Percentiles rank a stretch among this genome's conserved stretches.
These are phyloP conservation scores for Beaufortia kweichowensis DNA, from an alignment of 2,113 vertebrate genomes.

Conservation along the genomic window DNA sequence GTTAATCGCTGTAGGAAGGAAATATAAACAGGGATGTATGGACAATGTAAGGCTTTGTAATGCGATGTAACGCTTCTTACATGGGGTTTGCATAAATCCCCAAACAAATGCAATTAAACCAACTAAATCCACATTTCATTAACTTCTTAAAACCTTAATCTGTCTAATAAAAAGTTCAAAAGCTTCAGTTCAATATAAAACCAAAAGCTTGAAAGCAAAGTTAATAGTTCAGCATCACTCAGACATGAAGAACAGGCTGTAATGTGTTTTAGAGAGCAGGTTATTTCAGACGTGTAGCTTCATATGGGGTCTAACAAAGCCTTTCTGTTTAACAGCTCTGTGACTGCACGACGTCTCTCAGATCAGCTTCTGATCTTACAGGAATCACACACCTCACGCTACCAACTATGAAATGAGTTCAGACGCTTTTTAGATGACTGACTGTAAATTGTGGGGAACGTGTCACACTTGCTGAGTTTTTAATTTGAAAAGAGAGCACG, in stretches of 20 bases:
- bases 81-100: too few relatives aligned
- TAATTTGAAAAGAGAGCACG: not conserved
- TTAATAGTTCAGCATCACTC: not conserved
- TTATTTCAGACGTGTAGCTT: slow-evolving; percentile 18
- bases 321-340: slow-evolving; percentile 20
- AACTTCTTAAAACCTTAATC: slow-evolving; percentile 6
- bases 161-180: slow-evolving; percentile 17
- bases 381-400: not conserved
- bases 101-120: not conserved
- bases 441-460: slow-evolving; percentile 17
- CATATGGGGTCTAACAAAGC: slow-evolving; percentile 29
- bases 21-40: too few relatives aligned
- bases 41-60: too few relatives aligned
- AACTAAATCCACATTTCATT: not conserved
- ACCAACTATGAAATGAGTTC: not conserved
- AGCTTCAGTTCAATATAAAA: too few relatives aligned
- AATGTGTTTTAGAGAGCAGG: slow-evolving; percentile 5
- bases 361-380: slow-evolving; percentile 12
- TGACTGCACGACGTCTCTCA: slow-evolving; percentile 14
- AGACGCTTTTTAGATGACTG: not conserved
- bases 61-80: too few relatives aligned
- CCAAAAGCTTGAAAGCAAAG: not conserved
- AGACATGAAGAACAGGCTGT: slow-evolving; percentile 34
- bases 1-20: too few relatives aligned
- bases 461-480: not conserved